Conservation (phyloP, 2,113 vertebrate genomes). For the Dissostichus mawsoni region DNA sequence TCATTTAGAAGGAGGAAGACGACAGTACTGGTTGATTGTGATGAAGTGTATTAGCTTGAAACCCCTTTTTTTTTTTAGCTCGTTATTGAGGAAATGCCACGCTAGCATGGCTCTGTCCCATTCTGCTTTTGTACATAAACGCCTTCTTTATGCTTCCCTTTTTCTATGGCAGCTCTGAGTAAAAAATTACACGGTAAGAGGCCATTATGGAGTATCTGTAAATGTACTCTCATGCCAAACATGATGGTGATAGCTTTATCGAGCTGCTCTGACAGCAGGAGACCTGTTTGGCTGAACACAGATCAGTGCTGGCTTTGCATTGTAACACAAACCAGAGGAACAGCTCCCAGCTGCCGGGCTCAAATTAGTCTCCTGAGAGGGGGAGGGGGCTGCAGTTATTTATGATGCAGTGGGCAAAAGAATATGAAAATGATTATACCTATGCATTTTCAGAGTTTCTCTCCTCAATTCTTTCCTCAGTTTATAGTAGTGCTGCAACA, state of each 20-base stretch:
- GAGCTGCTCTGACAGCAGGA: background rate
- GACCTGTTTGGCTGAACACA: background rate
- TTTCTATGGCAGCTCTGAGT: background rate
- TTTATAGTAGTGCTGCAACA: background rate
- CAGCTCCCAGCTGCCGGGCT: slow-evolving; percentile 26
- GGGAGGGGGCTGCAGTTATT: background rate
- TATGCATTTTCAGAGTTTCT: background rate
- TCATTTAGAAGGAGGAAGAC: background rate
- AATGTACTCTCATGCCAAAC: background rate
- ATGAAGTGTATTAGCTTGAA: background rate
- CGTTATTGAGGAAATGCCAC: slow-evolving; percentile 13
- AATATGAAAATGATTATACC: background rate
- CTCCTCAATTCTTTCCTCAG: background rate
- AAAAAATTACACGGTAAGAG: background rate
- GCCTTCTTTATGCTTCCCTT: no score
- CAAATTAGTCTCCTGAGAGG: slow-evolving; percentile 2
- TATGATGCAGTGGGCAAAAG: background rate
- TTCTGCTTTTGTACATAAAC: background rate
- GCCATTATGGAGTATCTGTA: background rate
- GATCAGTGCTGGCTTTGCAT: background rate
- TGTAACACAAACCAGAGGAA: background rate
- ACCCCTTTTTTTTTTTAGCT: fast-evolving
- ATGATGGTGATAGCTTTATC: background rate
- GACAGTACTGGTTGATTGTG: fast-evolving
- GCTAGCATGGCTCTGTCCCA: slow-evolving; percentile 16